Conservation (phyloP, 2,888 invertebrate genomes). For the Caenorhabditis japonica region DNA sequence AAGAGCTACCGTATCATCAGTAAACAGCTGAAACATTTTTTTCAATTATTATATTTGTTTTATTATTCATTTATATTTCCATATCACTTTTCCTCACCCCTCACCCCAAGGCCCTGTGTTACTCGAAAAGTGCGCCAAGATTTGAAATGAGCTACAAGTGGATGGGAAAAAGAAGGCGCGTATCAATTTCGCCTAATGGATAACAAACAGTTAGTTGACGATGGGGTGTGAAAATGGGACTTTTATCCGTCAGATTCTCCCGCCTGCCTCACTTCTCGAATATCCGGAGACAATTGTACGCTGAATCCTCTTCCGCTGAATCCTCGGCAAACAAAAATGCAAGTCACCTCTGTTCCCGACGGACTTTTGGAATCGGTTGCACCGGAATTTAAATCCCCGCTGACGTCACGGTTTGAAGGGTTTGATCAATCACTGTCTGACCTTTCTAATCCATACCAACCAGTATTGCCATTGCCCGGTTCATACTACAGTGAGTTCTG, state of each 20-base stretch:
- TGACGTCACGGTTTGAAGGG: conserved; percentile 40
- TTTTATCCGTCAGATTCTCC: too few relatives aligned
- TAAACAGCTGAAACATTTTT: too few relatives aligned
- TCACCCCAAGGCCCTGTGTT: not conserved
- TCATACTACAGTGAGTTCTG: conserved; percentile 40
- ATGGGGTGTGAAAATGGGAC: conserved; percentile 44
- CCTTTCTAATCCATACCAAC: conserved; percentile 51
- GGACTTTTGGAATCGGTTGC: too few relatives aligned
- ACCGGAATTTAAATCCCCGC: conserved; percentile 14
- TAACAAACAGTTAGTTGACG: conserved; percentile 55
- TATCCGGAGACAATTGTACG: too few relatives aligned
- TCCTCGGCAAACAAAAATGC: too few relatives aligned
- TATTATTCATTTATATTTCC: not conserved
- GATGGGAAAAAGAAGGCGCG: conserved; percentile 4
- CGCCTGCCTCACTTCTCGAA: conserved; percentile 29
- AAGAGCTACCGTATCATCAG: too few relatives aligned
- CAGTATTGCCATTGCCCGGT: conserved; percentile 33
- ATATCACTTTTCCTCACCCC: too few relatives aligned
- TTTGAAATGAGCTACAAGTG: conserved; percentile 44
- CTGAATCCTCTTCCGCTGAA: too few relatives aligned
- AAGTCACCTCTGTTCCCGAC: too few relatives aligned
- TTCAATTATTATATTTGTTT: not conserved
- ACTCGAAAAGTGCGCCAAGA: conserved; percentile 20
- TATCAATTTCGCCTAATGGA: conserved; percentile 52
- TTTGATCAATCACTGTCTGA: conserved; percentile 47